Conservation (phyloP, 1,140 invertebrate species). For the Ericerus pela region DNA sequence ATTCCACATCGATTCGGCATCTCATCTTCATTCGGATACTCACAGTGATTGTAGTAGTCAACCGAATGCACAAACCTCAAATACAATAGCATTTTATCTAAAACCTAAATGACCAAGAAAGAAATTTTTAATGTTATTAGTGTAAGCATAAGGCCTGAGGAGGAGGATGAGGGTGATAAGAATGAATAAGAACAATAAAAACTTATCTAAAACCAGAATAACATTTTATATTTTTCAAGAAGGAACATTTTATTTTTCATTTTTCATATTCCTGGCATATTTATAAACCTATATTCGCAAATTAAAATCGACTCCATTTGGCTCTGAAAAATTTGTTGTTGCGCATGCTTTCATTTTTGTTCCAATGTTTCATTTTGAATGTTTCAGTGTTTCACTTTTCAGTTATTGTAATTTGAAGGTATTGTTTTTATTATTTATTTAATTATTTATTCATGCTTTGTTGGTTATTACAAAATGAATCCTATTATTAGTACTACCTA, state of each 20-base stretch:
- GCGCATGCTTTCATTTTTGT: too few species aligned
- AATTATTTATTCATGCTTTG: too few species aligned
- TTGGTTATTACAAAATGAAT: too few species aligned
- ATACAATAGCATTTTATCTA: slow-evolving; percentile 79
- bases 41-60: slow-evolving; percentile 97
- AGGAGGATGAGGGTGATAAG: background rate
- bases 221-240: background rate
- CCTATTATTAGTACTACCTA: too few species aligned
- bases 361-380: too few species aligned
- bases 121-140: background rate
- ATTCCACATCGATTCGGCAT: slow-evolving; percentile 99
- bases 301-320: too few species aligned
- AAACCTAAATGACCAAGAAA: slow-evolving; percentile 35
- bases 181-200: background rate
- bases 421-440: too few species aligned
- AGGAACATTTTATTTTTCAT: background rate
- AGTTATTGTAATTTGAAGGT: too few species aligned
- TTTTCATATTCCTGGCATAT: too few species aligned
- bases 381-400: too few species aligned
- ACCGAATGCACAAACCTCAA: slow-evolving; percentile 94
- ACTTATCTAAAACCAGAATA: background rate
- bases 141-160: background rate
- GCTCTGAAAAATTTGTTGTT: too few species aligned
- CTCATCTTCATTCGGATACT: slow-evolving; percentile 98
- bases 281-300: too few species aligned